Percentiles rank a stretch among this genome's conserved stretches.
Conservation (phyloP, 2,797 vertebrate species). For the Pogonophryne albipinna region DNA sequence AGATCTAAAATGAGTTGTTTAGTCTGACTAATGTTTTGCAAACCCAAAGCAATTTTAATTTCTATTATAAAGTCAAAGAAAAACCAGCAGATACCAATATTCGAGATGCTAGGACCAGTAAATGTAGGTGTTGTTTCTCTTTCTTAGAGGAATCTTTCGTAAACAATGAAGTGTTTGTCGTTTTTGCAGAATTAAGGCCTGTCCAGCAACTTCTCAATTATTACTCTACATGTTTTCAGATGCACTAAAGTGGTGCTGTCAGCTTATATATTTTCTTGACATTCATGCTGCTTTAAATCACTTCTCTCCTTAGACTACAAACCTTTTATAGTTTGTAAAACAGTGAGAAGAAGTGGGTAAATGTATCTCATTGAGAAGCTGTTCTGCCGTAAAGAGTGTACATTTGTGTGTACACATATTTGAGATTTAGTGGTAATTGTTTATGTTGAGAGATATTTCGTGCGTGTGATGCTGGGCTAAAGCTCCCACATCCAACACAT, state of each 20-base stretch:
- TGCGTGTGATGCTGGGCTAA: slow-evolving; percentile 12
- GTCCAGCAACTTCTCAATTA: not conserved
- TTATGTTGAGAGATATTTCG: slow-evolving; percentile 28
- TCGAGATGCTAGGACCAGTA: not conserved
- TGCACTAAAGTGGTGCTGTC: slow-evolving; percentile 3
- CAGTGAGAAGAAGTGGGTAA: slow-evolving; percentile 1
- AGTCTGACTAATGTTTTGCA: not conserved
- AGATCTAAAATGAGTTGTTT: not conserved
- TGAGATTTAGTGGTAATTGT: slow-evolving; percentile 9
- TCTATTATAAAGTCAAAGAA: not conserved
- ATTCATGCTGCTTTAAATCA: slow-evolving; percentile 29
- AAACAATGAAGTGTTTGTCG: not conserved
- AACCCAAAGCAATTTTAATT: not conserved
- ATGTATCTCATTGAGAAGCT: slow-evolving; percentile 18
- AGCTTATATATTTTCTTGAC: not conserved
- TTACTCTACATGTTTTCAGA: not conserved
- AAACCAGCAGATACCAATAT: not conserved
- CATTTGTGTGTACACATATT: slow-evolving; percentile 24
- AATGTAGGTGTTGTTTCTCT: not conserved
- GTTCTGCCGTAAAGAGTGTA: slow-evolving; percentile 22
- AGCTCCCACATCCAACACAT: slow-evolving; percentile 18
- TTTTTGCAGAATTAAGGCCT: not conserved
- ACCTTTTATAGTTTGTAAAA: slow-evolving; percentile 25
- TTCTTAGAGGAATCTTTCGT: not conserved
- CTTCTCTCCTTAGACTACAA: slow-evolving; percentile 14